Percentiles rank a stretch among this genome's conserved stretches.
phyloP scores from a whole-genome alignment of 2,888 invertebrate species.

The Parascotia fuliginaria region DNA sequence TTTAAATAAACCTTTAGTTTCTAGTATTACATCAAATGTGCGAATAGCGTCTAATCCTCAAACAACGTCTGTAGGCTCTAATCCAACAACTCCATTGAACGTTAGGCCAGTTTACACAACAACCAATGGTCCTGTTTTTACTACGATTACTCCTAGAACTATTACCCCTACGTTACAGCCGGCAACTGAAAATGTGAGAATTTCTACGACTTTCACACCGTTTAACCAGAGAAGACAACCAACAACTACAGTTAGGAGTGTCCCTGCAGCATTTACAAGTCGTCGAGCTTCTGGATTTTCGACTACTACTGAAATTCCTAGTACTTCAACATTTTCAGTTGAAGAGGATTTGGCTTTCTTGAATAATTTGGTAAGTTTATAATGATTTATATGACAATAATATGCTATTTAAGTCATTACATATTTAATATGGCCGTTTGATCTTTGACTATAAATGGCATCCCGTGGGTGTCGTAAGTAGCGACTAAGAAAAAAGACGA shows the following conservation, averaged over 20 bases:
- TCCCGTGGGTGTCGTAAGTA: too few relatives aligned
- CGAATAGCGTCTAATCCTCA: slow-evolving; percentile 74
- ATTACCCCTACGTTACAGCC: slow-evolving; percentile 60
- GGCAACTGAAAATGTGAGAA: slow-evolving; percentile 62
- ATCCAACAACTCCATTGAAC: slow-evolving; percentile 70
- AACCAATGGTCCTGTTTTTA: slow-evolving; percentile 56
- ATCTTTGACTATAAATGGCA: too few relatives aligned
- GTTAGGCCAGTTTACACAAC: slow-evolving; percentile 69
- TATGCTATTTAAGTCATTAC: too few relatives aligned
- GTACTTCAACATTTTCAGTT: slow-evolving; percentile 79
- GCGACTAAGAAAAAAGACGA: too few relatives aligned
- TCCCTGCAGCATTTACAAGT: slow-evolving; percentile 49
- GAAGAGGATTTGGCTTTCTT: slow-evolving; percentile 86
- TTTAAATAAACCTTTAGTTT: slow-evolving; percentile 66
- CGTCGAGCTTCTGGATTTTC: slow-evolving; percentile 58
- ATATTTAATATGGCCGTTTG: too few relatives aligned
- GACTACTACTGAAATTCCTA: slow-evolving; percentile 73
- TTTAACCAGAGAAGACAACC: slow-evolving; percentile 59
- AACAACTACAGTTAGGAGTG: slow-evolving; percentile 55
- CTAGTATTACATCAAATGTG: slow-evolving; percentile 75
- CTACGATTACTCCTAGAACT: slow-evolving; percentile 61
- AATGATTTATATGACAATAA: background rate
- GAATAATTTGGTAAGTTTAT: slow-evolving; percentile 84
- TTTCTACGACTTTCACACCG: slow-evolving; percentile 74
- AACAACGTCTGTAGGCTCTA: slow-evolving; percentile 69